A percentile compares a stretch with the other conserved stretches of the same genome.
phyloP scores from a whole-genome alignment of 2,797 vertebrate species.

The Pseudochirops cupreus region DNA sequence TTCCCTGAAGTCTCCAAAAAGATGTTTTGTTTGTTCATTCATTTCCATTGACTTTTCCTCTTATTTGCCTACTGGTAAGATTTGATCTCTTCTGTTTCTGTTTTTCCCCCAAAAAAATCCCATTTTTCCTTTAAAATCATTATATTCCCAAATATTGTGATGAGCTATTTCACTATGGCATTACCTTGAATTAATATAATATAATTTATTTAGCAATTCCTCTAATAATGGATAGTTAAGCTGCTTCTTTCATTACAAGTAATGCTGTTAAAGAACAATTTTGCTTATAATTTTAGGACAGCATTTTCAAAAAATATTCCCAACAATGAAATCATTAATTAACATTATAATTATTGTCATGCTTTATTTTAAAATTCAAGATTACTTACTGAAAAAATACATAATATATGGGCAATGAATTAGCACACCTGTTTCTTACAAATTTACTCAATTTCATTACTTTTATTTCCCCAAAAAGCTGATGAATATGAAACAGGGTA shows the following conservation, averaged over 20 bases:
- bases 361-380: not conserved
- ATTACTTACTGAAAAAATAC: not conserved
- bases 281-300: not conserved
- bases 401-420: too few species aligned
- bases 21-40: not conserved
- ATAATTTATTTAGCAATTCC: slow-evolving; percentile 20
- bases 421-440: too few species aligned
- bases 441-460: not conserved
- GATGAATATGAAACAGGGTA: not conserved
- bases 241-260: not conserved
- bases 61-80: not conserved
- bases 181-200: not conserved
- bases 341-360: not conserved
- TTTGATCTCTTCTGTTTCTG: not conserved
- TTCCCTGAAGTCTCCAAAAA: not conserved
- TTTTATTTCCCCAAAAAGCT: not conserved
- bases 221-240: not conserved
- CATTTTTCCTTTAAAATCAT: not conserved
- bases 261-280: not conserved
- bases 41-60: not conserved
- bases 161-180: not conserved
- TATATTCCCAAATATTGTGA: not conserved
- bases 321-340: not conserved
- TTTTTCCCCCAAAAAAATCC: not conserved
- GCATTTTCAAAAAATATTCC: not conserved